Base-by-base conservation (phyloP, 2,113 vertebrate species). In the Spilogale gracilis region DNA sequence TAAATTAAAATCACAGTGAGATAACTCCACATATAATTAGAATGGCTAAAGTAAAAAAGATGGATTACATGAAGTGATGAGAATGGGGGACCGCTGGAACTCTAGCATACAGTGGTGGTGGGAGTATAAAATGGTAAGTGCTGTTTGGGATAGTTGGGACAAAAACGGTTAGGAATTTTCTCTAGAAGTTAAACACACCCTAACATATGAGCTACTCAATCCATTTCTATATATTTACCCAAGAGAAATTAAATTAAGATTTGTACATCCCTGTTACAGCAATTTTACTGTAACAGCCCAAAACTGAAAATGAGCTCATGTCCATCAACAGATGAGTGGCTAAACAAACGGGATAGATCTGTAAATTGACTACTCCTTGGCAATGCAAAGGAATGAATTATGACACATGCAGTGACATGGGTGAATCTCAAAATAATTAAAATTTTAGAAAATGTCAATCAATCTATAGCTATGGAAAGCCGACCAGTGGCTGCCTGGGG, bases 341-440 rank as follows among this genome's bases (percentile, higher is more conserved):
- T 63, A 83, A 83, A n/a, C 6, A 76, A 23, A 88, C 21, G 6
- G 38, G 61, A 52, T 52, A 69, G 9, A 56, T 45, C 67, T 14
- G 74, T 65, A 23, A 43, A 61, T 43, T 38, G 48, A 82, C 23
- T 38, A 81, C 32, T 82, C 63, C 18, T 54, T 38, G 48, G 69
- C 14, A 14, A 58, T 67, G 65, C 38, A 76, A 83, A 84, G 78
- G 48, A 74, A 63, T 61, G 12, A 81, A 82, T 58, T 73, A 38
- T 38, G 30, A n/a, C 23, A 79, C 2, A 21, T 11, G 18, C 20
- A 80, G 20, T 48, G 38, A n/a, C 13, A 1, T 45, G 74, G 63
- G n/a, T 73, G 27, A 80, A 54, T 80, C 74, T 87, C 54, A 95
- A 48, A 88, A 88, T 50, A 71, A 88, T 60, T 81, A 30, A 91